Evolutionary conservation across 2,113 vertebrate species (phyloP).

Genomic region (Gasterosteus aculeatus): DNA sequence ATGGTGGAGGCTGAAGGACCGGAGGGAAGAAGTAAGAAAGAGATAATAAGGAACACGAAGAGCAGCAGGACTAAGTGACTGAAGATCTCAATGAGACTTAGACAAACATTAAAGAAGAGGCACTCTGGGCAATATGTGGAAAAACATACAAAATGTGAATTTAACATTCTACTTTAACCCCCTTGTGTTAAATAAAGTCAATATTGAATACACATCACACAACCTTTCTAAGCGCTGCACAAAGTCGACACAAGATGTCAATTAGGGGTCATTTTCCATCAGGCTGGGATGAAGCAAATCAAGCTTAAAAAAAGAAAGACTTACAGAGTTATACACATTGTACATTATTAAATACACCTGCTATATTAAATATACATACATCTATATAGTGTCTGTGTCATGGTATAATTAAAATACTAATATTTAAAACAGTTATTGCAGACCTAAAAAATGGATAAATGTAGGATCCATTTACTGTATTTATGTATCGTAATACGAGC

Average conservation of each 20-base stretch:
- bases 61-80: slow-evolving; percentile 45
- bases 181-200: not conserved
- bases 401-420: not conserved
- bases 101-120: slow-evolving; percentile 58
- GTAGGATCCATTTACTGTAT: not conserved
- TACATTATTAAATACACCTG: not conserved
- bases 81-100: slow-evolving; percentile 53
- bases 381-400: not conserved
- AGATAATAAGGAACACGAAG: slow-evolving; percentile 72
- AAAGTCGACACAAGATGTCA: not conserved
- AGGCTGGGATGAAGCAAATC: not conserved
- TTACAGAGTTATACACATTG: not conserved
- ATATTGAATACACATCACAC: not conserved
- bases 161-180: not conserved
- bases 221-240: not conserved
- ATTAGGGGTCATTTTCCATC: not conserved
- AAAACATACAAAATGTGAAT: slow-evolving; percentile 21
- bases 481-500: not conserved
- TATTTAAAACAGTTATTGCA: not conserved
- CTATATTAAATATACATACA: not conserved
- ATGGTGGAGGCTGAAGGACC: slow-evolving; percentile 51
- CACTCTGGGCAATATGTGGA: slow-evolving; percentile 30
- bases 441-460: not conserved
- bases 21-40: slow-evolving; percentile 79
- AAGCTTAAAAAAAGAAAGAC: not conserved